Evolutionary conservation across 2,888 invertebrate genomes (phyloP).

Genomic region (Tethea ocularis): DNA sequence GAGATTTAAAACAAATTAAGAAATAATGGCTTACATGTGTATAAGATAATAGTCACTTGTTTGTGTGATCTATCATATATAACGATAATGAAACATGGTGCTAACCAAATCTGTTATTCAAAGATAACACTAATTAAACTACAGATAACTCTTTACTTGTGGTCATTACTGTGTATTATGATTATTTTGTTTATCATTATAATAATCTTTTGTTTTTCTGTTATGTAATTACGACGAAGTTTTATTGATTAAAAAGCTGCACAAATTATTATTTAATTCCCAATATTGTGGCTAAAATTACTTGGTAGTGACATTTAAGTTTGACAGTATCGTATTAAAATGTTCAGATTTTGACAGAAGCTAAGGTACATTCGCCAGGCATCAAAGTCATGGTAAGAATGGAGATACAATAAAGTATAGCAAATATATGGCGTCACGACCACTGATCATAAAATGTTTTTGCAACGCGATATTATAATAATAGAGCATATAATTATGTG

Average conservation of each 20-base stretch:
- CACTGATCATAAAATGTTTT: background rate
- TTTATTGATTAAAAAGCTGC: background rate
- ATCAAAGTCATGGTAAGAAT: too few species aligned
- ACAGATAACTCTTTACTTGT: conserved; percentile 1
- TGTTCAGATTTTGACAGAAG: background rate
- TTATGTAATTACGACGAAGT: background rate
- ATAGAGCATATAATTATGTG: background rate
- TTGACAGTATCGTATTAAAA: background rate
- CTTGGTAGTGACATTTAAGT: background rate
- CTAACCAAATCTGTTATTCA: background rate
- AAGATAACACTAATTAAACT: background rate
- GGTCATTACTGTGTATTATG: background rate
- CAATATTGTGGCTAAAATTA: background rate
- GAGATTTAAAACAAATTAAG: background rate
- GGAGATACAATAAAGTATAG: too few species aligned
- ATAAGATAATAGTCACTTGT: background rate
- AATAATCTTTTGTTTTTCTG: background rate
- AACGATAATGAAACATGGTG: background rate
- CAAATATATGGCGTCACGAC: background rate
- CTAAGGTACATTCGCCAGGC: too few species aligned
- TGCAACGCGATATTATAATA: background rate
- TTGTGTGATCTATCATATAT: background rate
- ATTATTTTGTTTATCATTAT: background rate
- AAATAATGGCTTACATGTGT: background rate
- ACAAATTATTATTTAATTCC: background rate